Conservation (phyloP, 1,140 invertebrate species). For the Sitophilus oryzae region DNA sequence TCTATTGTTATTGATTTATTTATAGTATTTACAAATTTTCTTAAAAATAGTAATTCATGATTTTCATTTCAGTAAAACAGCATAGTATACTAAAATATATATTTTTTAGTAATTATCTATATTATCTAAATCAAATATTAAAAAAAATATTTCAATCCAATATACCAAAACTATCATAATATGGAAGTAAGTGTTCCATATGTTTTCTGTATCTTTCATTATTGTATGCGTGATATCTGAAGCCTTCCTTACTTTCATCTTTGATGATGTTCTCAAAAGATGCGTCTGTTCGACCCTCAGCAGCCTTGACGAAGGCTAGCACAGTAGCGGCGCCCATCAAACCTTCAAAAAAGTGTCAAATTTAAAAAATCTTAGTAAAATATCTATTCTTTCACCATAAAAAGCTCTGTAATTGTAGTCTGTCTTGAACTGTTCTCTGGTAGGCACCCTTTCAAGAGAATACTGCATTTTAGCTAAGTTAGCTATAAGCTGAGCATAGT, state of each 20-base stretch:
- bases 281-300: slow-evolving; percentile 27
- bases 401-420: slow-evolving; percentile 36
- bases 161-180: slow-evolving; percentile 34
- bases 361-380: background rate
- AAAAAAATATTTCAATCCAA: slow-evolving; percentile 27
- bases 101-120: too few species aligned
- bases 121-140: background rate
- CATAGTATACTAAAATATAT: too few species aligned
- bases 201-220: slow-evolving; percentile 33
- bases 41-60: too few species aligned
- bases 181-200: slow-evolving; percentile 32
- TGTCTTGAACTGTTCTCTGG: slow-evolving; percentile 30
- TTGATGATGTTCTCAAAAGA: slow-evolving; percentile 33
- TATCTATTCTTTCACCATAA: slow-evolving; percentile 30
- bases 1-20: too few species aligned
- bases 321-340: slow-evolving; percentile 31
- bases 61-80: too few species aligned
- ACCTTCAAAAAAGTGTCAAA: slow-evolving; percentile 17
- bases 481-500: slow-evolving; percentile 31
- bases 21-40: too few species aligned
- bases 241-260: slow-evolving; percentile 27
- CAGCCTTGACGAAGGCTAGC: slow-evolving; percentile 33
- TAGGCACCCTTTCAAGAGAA: slow-evolving; percentile 32
- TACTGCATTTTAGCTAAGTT: slow-evolving; percentile 32
- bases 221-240: slow-evolving; percentile 36